Evolutionary conservation across 2,888 invertebrate genomes (phyloP).

Genomic region (Drosophila kanekoi): DNA sequence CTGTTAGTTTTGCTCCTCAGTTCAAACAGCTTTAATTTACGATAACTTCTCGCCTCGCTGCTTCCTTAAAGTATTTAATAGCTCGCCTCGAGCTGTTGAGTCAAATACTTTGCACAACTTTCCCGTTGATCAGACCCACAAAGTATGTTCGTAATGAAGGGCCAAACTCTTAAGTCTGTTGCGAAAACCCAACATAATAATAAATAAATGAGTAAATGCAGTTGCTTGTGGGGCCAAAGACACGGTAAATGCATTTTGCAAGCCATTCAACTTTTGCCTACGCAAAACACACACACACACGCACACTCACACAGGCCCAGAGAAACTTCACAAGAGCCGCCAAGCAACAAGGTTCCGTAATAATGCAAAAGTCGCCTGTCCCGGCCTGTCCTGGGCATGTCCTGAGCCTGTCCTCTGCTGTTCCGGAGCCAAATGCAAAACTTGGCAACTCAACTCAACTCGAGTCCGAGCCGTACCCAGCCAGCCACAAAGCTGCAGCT

Average conservation of each 20-base stretch:
- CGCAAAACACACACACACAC: conserved; percentile 14
- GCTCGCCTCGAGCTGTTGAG: neutral
- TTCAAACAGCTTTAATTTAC: neutral
- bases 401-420: neutral
- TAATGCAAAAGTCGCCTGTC: conserved; percentile 41
- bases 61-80: neutral
- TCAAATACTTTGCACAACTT: conserved; percentile 13
- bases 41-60: too few relatives aligned
- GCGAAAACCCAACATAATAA: conserved; percentile 14
- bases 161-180: conserved; percentile 9
- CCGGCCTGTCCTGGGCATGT: conserved; percentile 4
- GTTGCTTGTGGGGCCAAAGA: conserved; percentile 41
- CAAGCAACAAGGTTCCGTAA: conserved; percentile 35
- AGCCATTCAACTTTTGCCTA: conserved; percentile 54
- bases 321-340: conserved; percentile 39
- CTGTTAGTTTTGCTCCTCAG: neutral
- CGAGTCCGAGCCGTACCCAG: conserved; percentile 13
- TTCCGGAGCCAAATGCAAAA: conserved; percentile 53
- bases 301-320: neutral
- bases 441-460: conserved; percentile 48
- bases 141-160: conserved; percentile 2
- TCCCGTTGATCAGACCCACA: neutral
- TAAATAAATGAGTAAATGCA: conserved; percentile 45
- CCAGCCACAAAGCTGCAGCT: conserved; percentile 40
- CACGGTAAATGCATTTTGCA: conserved; percentile 45